Evolutionary conservation across 2,888 invertebrate genomes (phyloP).

Genomic region (Drosophila paranaensis): DNA sequence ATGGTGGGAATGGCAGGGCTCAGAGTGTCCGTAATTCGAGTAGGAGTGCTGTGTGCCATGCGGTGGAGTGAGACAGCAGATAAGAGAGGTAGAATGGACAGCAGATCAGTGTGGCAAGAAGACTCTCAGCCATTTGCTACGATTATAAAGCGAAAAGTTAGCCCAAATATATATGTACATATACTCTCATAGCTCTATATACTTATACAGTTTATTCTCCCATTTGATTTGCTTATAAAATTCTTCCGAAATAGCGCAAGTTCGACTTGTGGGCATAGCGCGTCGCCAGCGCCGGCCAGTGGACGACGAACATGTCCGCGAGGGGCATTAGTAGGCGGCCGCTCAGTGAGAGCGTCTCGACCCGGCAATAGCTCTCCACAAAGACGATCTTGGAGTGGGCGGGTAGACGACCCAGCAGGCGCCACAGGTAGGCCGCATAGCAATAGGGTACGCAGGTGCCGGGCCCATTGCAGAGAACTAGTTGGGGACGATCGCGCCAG

Average conservation of each 20-base stretch:
- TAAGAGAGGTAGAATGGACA: no score
- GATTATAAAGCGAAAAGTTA: no score
- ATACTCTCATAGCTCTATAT: not conserved
- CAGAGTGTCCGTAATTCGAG: no score
- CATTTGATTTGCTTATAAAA: constrained; percentile 85
- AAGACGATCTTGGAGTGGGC: constrained; percentile 91
- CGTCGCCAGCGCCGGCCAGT: constrained; percentile 92
- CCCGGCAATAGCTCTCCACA: constrained; percentile 97
- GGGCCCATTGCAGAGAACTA: constrained; percentile 97
- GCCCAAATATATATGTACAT: not conserved
- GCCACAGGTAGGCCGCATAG: constrained; percentile 90
- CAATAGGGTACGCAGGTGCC: constrained; percentile 98
- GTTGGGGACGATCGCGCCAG: constrained; percentile 89
- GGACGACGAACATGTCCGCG: constrained; percentile 95
- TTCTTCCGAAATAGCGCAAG: constrained; percentile 91
- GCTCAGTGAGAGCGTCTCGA: constrained; percentile 93
- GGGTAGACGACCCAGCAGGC: constrained; percentile 87
- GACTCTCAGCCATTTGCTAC: no score
- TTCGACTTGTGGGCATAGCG: constrained; percentile 81
- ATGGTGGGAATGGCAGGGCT: no score
- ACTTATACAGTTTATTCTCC: not conserved
- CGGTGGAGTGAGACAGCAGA: no score
- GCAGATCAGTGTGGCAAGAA: no score
- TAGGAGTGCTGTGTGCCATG: no score
- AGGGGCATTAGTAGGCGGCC: constrained; percentile 94